phyloP scores from a whole-genome alignment of 2,888 invertebrate genomes.

The Cephus sareptanus region DNA sequence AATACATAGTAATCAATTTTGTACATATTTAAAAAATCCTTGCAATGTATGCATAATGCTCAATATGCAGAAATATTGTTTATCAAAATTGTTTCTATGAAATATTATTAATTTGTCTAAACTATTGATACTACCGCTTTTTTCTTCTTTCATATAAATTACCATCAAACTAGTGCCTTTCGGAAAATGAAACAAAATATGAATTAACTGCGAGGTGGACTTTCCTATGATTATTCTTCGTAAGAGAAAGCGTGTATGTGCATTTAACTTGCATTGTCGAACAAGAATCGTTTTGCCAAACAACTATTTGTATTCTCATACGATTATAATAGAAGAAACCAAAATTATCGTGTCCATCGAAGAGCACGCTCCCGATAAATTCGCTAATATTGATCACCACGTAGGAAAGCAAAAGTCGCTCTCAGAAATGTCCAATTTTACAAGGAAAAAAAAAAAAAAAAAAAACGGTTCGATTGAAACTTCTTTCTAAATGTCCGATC shows the following conservation, averaged over 20 bases:
- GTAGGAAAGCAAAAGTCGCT: constrained; percentile 8
- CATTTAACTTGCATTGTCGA: background rate
- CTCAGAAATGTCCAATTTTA: background rate
- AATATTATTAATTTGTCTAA: background rate
- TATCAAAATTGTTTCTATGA: background rate
- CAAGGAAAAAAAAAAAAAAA: background rate
- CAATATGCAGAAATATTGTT: constrained; percentile 9
- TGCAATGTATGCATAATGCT: constrained; percentile 2
- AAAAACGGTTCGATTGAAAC: background rate
- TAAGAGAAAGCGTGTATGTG: background rate
- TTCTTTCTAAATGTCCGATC: background rate
- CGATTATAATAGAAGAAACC: constrained; percentile 2
- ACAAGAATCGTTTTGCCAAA: background rate
- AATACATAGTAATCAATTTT: background rate
- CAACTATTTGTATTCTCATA: background rate
- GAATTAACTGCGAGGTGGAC: constrained; percentile 1
- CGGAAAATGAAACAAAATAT: background rate
- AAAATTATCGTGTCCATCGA: background rate
- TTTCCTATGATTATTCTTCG: background rate
- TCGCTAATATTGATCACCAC: constrained; percentile 40
- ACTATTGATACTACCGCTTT: background rate
- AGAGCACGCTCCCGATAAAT: background rate
- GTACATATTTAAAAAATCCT: background rate
- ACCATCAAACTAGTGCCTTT: background rate
- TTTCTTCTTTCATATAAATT: background rate